These are phyloP conservation scores for Anseranas semipalmata DNA, from an alignment of 2,113 vertebrate genomes.

Conservation along the genomic window DNA sequence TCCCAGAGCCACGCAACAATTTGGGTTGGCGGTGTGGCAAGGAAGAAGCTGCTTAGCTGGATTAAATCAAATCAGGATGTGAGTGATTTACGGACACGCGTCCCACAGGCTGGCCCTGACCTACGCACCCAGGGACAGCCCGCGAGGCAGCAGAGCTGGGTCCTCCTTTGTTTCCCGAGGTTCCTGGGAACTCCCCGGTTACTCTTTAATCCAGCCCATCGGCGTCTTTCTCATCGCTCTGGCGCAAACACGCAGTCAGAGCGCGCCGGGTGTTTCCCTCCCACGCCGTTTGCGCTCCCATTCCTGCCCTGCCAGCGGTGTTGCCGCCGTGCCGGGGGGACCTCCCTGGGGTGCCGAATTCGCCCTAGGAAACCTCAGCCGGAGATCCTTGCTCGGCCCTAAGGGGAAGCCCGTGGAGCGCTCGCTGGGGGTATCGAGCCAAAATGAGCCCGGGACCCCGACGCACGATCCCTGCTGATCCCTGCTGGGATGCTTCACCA, in stretches of 20 bases:
- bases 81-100: no score
- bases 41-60: background rate
- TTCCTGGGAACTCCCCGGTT: background rate
- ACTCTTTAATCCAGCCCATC: background rate
- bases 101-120: background rate
- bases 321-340: background rate
- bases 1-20: rapidly evolving
- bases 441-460: background rate
- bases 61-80: background rate
- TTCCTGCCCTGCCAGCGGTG: background rate
- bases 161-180: background rate
- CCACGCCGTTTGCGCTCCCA: background rate
- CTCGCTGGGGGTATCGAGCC: background rate
- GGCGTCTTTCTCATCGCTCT: background rate
- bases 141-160: background rate
- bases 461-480: background rate
- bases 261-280: background rate
- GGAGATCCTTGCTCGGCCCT: no score
- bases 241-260: background rate
- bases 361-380: rapidly evolving
- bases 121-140: background rate
- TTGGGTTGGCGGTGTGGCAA: background rate
- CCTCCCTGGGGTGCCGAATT: background rate
- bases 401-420: rapidly evolving
- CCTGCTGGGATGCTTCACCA: background rate